These are phyloP conservation scores for Conus betulinus DNA, from an alignment of 1,140 invertebrate species.

Conservation along the genomic window DNA sequence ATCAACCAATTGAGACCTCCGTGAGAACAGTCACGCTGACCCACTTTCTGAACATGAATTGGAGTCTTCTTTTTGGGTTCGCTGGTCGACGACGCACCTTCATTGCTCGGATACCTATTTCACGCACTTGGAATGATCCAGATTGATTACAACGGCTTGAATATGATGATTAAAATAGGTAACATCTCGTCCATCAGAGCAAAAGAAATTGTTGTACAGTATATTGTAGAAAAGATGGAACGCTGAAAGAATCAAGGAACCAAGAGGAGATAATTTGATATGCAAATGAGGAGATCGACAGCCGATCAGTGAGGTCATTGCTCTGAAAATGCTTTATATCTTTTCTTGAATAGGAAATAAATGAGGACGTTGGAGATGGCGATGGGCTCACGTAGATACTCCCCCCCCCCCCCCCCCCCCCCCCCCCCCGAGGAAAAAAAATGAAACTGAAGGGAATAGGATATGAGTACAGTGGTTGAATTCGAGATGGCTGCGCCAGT, in stretches of 20 bases:
- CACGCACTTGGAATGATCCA: neutral
- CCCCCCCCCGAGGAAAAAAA: too few relatives aligned
- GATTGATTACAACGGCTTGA: neutral
- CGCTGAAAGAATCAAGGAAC: neutral
- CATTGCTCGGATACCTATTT: neutral
- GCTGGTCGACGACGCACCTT: neutral
- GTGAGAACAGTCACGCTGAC: slow-evolving; percentile 28
- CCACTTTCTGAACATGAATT: slow-evolving; percentile 12
- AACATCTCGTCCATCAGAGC: neutral
- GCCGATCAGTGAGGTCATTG: neutral
- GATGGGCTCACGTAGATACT: too few relatives aligned
- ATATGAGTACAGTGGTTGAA: too few relatives aligned
- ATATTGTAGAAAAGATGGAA: neutral
- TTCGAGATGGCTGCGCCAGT: too few relatives aligned
- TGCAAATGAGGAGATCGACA: neutral
- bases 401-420: too few relatives aligned
- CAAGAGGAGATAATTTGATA: neutral
- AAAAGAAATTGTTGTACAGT: neutral
- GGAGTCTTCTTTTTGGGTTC: neutral
- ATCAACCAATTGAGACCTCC: slow-evolving; percentile 35
- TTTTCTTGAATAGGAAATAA: neutral
- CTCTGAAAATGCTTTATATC: neutral
- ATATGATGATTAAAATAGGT: neutral
- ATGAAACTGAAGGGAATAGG: too few relatives aligned
- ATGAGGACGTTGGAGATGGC: too few relatives aligned